These are phyloP conservation scores for Sceloporus tristichus DNA, from an alignment of 2,113 vertebrate species.

Conservation along the genomic window DNA sequence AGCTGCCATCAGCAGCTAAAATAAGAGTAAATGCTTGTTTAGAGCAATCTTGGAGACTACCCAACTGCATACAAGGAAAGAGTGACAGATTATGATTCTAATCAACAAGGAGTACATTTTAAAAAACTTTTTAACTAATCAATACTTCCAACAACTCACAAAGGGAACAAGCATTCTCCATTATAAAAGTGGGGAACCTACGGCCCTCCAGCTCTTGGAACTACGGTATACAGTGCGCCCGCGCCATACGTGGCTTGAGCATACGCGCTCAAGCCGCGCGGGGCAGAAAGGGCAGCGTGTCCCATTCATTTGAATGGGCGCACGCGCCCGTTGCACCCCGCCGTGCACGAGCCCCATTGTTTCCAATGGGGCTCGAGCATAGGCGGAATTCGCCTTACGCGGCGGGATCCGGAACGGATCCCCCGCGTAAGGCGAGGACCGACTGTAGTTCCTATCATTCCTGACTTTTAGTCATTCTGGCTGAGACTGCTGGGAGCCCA, in stretches of 20 bases:
- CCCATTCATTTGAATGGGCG: too few relatives aligned
- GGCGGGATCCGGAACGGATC: too few relatives aligned
- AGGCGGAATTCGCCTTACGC: too few relatives aligned
- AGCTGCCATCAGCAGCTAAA: background rate
- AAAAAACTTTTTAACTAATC: background rate
- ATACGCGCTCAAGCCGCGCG: too few relatives aligned
- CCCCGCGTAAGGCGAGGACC: too few relatives aligned
- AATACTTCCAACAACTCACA: background rate
- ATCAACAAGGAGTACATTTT: background rate
- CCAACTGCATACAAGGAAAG: background rate
- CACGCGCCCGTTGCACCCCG: too few relatives aligned
- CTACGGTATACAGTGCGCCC: too few relatives aligned
- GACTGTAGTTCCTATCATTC: background rate
- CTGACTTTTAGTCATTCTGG: background rate
- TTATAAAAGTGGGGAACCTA: background rate
- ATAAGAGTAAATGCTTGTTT: background rate
- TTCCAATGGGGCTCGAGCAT: too few relatives aligned
- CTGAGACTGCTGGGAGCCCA: background rate
- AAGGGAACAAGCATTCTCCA: background rate
- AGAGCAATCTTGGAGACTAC: background rate
- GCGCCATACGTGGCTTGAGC: too few relatives aligned
- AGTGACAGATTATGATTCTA: too few relatives aligned
- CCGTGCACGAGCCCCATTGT: too few relatives aligned
- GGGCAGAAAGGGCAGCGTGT: too few relatives aligned
- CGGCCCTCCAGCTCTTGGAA: background rate